Base-by-base conservation (phyloP, 2,888 invertebrate genomes). In the Elegia similella region DNA sequence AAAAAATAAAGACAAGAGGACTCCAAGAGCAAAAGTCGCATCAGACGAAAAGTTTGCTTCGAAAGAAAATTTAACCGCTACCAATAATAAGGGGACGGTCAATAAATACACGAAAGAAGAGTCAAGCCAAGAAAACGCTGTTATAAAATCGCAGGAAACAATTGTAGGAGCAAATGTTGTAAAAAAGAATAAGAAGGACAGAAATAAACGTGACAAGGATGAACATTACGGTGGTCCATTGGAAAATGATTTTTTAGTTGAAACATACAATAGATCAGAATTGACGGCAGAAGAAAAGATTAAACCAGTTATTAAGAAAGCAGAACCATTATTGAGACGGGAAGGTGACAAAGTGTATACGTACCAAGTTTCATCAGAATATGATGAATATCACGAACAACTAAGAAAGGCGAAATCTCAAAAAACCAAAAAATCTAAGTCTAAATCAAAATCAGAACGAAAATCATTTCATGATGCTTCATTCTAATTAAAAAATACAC, bases 361-460 rank as follows among this genome's bases (percentile, higher is more conserved):
- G 1, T 50, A 38, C 13, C 50, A 38, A 38, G 17, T 17, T 34
- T 50, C 50, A n/a, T 50, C 50, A 17, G 50, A 50, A 0, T 50
- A 50, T 12, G 50, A 50, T 12, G 50, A 50, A 12, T 50, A 50
- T 15, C 50, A 50, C 16, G 50, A 50, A 16, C 34, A 34, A 38
- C 50, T 12, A 10, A 0, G 3, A 12, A 50, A 16, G 12, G 1
- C 8, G 16, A 50, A 34, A 10, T 13, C 0, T 5, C 23, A 46
- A 46, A 10, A 23, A 17, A 7, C 2, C 15, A 23, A 5, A 23
- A 23, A 23, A 23, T 23, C 23, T 23, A 23, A 23, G 23, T 23
- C 8, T 0, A 34, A 34, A 34, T 2, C 8, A 34, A 10, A 38
- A 12, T 5, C n/a, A 38, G n/a, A 38, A 38, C 38, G 38, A 38